These are phyloP conservation scores for Bembecia ichneumoniformis DNA, from an alignment of 2,888 invertebrate genomes.

Conservation along the genomic window DNA sequence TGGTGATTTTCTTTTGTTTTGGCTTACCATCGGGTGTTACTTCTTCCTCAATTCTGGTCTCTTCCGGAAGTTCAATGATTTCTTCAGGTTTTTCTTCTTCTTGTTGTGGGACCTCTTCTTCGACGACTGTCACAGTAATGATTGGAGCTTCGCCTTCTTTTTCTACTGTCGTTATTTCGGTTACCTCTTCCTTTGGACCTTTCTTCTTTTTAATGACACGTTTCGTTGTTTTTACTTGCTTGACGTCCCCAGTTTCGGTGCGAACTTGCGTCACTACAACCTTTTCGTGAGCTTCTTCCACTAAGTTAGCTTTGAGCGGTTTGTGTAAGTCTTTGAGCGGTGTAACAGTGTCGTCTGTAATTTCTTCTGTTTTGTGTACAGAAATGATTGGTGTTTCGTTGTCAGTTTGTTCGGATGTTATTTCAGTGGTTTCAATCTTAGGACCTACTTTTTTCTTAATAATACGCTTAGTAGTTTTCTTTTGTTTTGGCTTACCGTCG, in stretches of 20 bases:
- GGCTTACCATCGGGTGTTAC: slow-evolving; percentile 20
- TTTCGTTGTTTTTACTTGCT: slow-evolving; percentile 8
- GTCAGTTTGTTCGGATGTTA: slow-evolving; percentile 31
- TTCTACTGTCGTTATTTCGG: slow-evolving; percentile 41
- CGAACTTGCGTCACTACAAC: background rate
- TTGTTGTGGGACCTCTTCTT: slow-evolving; percentile 28
- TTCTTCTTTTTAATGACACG: slow-evolving; percentile 9
- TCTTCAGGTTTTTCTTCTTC: slow-evolving; percentile 19
- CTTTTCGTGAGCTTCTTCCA: slow-evolving; percentile 18
- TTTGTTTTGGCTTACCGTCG: slow-evolving; percentile 20
- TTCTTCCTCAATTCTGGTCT: slow-evolving; percentile 16
- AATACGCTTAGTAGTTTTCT: slow-evolving; percentile 20
- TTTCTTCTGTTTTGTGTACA: slow-evolving; percentile 10
- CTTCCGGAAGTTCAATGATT: slow-evolving; percentile 29
- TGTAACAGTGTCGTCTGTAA: slow-evolving; percentile 10
- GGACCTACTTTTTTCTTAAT: slow-evolving; percentile 32
- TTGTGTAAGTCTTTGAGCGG: slow-evolving; percentile 18
- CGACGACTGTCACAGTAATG: slow-evolving; percentile 28
- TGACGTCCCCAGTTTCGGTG: slow-evolving; percentile 15
- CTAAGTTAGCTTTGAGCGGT: slow-evolving; percentile 18
- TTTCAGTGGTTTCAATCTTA: slow-evolving; percentile 34
- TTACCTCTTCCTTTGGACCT: slow-evolving; percentile 16
- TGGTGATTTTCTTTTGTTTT: slow-evolving; percentile 7
- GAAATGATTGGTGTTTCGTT: slow-evolving; percentile 15
- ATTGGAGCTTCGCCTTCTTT: slow-evolving; percentile 26